Conservation (phyloP, 2,113 vertebrate species). For the Zapus hudsonius region DNA sequence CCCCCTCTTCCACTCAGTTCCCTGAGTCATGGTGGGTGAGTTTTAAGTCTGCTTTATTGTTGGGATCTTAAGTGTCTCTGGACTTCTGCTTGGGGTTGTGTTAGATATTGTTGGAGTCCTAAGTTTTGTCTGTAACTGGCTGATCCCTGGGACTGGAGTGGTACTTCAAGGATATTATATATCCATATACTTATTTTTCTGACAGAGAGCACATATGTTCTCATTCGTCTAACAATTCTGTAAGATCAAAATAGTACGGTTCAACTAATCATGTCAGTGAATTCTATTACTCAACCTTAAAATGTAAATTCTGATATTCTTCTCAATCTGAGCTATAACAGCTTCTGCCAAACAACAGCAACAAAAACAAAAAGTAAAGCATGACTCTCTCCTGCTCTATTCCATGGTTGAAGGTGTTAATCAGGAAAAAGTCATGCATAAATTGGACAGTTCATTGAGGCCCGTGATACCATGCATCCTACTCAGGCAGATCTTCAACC, state of each 20-base stretch:
- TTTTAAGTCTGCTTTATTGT: too few species aligned
- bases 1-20: too few species aligned
- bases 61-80: too few species aligned
- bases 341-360: conserved; percentile 11
- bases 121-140: not conserved
- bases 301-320: conserved; percentile 63
- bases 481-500: not conserved
- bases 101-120: too few species aligned
- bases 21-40: too few species aligned
- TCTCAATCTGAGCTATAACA: conserved; percentile 26
- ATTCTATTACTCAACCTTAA: conserved; percentile 67
- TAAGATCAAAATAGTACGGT: conserved; percentile 69
- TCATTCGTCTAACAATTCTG: conserved; percentile 62
- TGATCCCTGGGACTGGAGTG: not conserved
- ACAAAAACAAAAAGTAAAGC: not conserved
- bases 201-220: conserved; percentile 2
- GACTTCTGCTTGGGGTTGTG: too few species aligned
- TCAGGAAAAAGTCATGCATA: not conserved
- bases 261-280: conserved; percentile 56
- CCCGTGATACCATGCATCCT: not conserved
- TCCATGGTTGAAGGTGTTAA: not conserved
- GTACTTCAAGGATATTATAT: not conserved
- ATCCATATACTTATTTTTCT: not conserved
- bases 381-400: not conserved
- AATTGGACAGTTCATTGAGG: not conserved